These are phyloP conservation scores for Tinea trinotella DNA, from an alignment of 2,888 invertebrate genomes.

Conservation along the genomic window DNA sequence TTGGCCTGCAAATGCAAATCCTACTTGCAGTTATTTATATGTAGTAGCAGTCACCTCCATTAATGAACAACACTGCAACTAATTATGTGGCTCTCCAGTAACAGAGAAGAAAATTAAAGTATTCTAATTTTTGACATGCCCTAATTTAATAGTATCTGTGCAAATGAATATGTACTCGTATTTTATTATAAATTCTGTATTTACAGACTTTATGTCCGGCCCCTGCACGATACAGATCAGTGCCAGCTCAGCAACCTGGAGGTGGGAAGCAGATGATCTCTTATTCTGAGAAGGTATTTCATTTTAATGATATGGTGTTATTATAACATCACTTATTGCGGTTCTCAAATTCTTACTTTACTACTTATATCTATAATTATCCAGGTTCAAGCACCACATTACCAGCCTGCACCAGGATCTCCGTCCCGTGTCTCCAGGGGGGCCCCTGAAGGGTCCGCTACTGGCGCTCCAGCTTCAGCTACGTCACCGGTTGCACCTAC, in stretches of 20 bases:
- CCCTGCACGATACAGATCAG: constrained; percentile 53
- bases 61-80: too few species aligned
- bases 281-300: constrained; percentile 62
- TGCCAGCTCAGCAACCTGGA: constrained; percentile 55
- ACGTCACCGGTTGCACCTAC: constrained; percentile 61
- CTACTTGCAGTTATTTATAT: too few species aligned
- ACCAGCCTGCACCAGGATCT: constrained; percentile 70
- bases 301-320: too few species aligned
- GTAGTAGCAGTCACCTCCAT: too few species aligned
- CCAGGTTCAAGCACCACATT: constrained; percentile 59
- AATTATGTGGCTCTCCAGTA: too few species aligned
- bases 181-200: neutral
- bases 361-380: too few species aligned
- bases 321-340: too few species aligned
- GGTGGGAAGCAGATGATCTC: constrained; percentile 68
- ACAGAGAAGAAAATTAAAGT: too few species aligned
- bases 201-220: constrained; percentile 52
- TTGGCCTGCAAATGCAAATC: too few species aligned
- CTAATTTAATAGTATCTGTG: too few species aligned
- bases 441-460: constrained; percentile 74
- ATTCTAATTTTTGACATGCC: too few species aligned
- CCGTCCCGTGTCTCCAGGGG: constrained; percentile 80
- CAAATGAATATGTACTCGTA: neutral
- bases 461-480: constrained; percentile 47
- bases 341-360: too few species aligned